A percentile compares a stretch with the other conserved stretches of the same genome.
These are phyloP conservation scores for Heliocidaris tuberculata DNA, from an alignment of 35 echinoderm and acorn worm genomes.

Conservation along the genomic window DNA sequence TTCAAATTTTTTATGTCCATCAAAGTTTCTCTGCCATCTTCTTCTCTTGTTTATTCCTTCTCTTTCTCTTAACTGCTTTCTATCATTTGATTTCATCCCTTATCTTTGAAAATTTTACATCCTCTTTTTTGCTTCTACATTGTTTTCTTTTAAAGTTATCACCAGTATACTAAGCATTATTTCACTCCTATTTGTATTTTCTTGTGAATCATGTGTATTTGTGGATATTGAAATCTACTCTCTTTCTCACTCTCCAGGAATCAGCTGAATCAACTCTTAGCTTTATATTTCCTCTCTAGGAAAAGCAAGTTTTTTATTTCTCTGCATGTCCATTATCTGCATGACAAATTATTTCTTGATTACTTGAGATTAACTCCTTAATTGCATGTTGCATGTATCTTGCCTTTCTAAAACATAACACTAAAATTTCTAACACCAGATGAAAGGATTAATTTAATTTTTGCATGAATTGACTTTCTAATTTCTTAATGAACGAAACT, in stretches of 20 bases:
- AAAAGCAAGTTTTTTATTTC: slow-evolving; percentile 43
- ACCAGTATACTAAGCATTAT: neutral
- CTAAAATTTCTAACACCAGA: neutral
- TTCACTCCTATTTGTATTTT: neutral
- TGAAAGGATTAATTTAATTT: neutral
- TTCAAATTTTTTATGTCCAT: neutral
- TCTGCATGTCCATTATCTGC: slow-evolving; percentile 5
- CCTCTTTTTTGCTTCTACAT: neutral
- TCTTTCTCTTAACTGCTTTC: neutral
- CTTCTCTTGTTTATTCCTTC: neutral
- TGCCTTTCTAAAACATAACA: slow-evolving; percentile 26
- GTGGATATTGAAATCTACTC: slow-evolving; percentile 29
- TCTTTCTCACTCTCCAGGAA: slow-evolving; percentile 34
- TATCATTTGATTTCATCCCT: neutral
- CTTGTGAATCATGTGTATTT: neutral
- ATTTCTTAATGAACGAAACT: neutral
- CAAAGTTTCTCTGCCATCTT: neutral
- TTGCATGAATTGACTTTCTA: neutral
- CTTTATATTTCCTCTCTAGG: slow-evolving; percentile 41
- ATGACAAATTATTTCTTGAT: slow-evolving; percentile 27
- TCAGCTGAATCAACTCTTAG: neutral
- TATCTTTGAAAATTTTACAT: neutral
- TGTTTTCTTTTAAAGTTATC: neutral
- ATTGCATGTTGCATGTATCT: slow-evolving; percentile 31
- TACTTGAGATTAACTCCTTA: neutral